Evolutionary conservation across 2,797 vertebrate genomes (phyloP).

Genomic region (Smutsia temminckii): DNA sequence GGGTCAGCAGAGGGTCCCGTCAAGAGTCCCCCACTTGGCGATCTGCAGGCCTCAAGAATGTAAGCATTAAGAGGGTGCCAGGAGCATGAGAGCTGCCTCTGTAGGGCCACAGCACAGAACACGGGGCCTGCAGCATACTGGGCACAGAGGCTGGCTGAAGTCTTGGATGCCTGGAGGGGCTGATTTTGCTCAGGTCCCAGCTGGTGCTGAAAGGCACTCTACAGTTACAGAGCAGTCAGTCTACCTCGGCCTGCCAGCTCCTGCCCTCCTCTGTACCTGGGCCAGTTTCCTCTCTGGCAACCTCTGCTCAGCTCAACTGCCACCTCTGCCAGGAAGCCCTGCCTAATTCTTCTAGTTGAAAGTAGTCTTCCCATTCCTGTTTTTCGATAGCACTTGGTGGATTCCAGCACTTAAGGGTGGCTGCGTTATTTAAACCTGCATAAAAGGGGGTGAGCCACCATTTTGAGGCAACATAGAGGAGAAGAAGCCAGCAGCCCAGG

Average conservation of each 20-base stretch:
- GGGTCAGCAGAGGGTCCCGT: not conserved
- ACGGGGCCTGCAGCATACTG: not conserved
- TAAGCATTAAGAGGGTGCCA: not conserved
- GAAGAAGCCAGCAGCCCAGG: not conserved
- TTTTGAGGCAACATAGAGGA: not conserved
- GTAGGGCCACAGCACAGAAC: not conserved
- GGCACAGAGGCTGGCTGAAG: not conserved
- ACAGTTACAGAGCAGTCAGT: not conserved
- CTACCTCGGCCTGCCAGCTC: not conserved
- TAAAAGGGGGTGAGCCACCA: not conserved
- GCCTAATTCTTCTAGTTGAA: not conserved
- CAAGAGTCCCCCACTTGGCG: not conserved
- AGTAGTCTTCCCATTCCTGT: not conserved
- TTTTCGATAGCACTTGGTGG: not conserved
- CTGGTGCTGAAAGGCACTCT: not conserved
- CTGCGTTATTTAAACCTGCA: not conserved
- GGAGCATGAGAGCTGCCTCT: not conserved
- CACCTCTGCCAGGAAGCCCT: slow-evolving; percentile 27
- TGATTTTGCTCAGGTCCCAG: not conserved
- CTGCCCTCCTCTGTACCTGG: not conserved
- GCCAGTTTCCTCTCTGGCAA: not conserved
- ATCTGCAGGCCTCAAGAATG: not conserved
- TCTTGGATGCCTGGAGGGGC: not conserved
- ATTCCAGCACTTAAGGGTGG: not conserved
- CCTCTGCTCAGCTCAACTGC: not conserved